Conservation (phyloP, 2,113 vertebrate genomes). For the Paramisgurnus dabryanus region DNA sequence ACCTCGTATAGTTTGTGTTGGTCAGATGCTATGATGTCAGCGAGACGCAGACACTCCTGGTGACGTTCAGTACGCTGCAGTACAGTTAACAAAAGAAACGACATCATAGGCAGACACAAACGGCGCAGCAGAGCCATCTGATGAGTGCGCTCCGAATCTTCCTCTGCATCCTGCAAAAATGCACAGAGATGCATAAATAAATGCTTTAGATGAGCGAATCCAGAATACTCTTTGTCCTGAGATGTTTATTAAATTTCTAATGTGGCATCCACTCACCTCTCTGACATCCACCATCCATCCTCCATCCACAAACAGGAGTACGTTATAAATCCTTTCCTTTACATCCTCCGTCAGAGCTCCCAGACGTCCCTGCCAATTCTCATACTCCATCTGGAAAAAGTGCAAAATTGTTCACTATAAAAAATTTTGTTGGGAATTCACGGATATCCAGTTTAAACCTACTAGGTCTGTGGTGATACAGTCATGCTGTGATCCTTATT, state of each 20-base stretch:
- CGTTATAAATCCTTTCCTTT: conserved; percentile 97
- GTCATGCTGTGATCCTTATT: not conserved
- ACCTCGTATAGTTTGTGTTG: conserved; percentile 90
- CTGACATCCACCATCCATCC: conserved; percentile 98
- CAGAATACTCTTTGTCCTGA: conserved; percentile 1
- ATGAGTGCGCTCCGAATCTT: conserved; percentile 83
- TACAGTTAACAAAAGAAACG: conserved; percentile 88
- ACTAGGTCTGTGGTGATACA: too few relatives aligned
- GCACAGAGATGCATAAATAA: not conserved
- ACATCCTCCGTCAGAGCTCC: conserved; percentile 89
- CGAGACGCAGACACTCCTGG: conserved; percentile 90
- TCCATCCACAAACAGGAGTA: conserved; percentile 94
- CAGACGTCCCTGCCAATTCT: conserved; percentile 86
- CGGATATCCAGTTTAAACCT: too few relatives aligned
- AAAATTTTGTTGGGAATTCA: too few relatives aligned
- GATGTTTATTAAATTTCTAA: not conserved
- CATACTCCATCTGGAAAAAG: conserved; percentile 77
- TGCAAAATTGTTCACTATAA: not conserved
- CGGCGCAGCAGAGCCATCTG: conserved; percentile 87
- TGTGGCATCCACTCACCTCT: conserved; percentile 75
- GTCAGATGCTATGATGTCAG: conserved; percentile 89
- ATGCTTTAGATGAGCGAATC: too few relatives aligned
- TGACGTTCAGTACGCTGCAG: conserved; percentile 87
- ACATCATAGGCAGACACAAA: conserved; percentile 89
- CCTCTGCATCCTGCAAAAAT: conserved; percentile 81